Conservation (phyloP, 2,888 invertebrate species). For the Luffia ferchaultella region DNA sequence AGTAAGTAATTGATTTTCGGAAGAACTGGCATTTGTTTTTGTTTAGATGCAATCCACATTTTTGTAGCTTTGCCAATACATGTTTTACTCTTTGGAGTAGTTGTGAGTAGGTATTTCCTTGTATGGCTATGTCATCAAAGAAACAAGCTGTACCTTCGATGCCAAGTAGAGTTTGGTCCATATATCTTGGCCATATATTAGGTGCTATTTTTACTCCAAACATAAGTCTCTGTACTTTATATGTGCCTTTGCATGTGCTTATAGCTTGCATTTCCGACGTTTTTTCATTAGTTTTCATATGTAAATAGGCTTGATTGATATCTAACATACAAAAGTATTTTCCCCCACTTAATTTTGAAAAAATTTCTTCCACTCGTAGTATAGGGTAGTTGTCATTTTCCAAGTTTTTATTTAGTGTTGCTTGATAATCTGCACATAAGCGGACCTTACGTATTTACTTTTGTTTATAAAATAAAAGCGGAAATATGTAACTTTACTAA, state of each 20-base stretch:
- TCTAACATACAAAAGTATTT: conserved; percentile 12
- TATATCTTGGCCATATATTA: conserved; percentile 21
- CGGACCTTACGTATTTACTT: conserved; percentile 11
- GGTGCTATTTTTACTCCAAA: conserved; percentile 23
- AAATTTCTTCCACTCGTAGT: conserved; percentile 13
- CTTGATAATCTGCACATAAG: conserved; percentile 12
- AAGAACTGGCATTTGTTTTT: conserved; percentile 17
- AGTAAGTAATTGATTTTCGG: conserved; percentile 13
- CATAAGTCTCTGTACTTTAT: conserved; percentile 22
- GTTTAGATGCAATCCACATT: conserved; percentile 9
- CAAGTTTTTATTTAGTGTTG: conserved; percentile 11
- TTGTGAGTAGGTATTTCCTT: background rate
- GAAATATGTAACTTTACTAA: too few relatives aligned
- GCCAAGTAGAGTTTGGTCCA: conserved; percentile 22
- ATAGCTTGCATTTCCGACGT: conserved; percentile 12
- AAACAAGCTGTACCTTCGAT: conserved; percentile 16
- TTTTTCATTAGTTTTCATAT: conserved; percentile 9
- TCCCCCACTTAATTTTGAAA: conserved; percentile 11
- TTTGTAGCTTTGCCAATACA: conserved; percentile 2
- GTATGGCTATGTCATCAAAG: conserved; percentile 1
- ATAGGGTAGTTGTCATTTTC: conserved; percentile 7
- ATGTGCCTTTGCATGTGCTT: conserved; percentile 22
- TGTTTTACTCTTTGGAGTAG: background rate
- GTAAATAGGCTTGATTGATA: conserved; percentile 10
- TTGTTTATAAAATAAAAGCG: too few relatives aligned